Percentiles rank a stretch among this genome's conserved stretches.
Conservation (phyloP, 2,797 vertebrate genomes). For the Poeciliopsis turneri region DNA sequence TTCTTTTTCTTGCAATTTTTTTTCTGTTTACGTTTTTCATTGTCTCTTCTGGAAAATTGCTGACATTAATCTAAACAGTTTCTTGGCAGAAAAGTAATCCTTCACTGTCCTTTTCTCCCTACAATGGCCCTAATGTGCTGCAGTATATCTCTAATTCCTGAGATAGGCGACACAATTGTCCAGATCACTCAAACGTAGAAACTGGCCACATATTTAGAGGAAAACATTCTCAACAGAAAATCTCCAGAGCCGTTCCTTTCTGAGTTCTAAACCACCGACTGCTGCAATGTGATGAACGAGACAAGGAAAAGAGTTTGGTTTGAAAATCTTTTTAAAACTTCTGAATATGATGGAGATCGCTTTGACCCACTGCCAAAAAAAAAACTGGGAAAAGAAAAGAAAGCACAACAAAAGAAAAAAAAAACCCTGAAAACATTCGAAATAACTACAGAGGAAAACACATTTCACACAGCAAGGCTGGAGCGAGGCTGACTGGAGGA, state of each 20-base stretch:
- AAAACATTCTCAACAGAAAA: slow-evolving; percentile 45
- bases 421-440: slow-evolving; percentile 72
- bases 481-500: slow-evolving; percentile 70
- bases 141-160: not conserved
- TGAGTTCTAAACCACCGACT: slow-evolving; percentile 2
- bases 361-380: slow-evolving; percentile 41
- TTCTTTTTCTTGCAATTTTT: too few relatives aligned
- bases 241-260: slow-evolving; percentile 24
- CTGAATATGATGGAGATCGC: slow-evolving; percentile 47
- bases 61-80: too few relatives aligned
- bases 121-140: too few relatives aligned
- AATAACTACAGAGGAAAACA: slow-evolving; percentile 78
- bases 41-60: too few relatives aligned
- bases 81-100: too few relatives aligned
- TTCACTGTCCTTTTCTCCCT: too few relatives aligned
- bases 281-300: not conserved
- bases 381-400: slow-evolving; percentile 45
- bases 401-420: slow-evolving; percentile 51
- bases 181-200: slow-evolving; percentile 16
- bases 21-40: too few relatives aligned
- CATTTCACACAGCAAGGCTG: slow-evolving; percentile 74
- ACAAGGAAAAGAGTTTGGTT: slow-evolving; percentile 46
- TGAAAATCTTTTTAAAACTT: slow-evolving; percentile 46
- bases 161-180: not conserved
- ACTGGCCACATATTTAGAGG: slow-evolving; percentile 20